Evolutionary conservation across 2,888 invertebrate species (phyloP).

Genomic region (Limnephilus marmoratus): DNA sequence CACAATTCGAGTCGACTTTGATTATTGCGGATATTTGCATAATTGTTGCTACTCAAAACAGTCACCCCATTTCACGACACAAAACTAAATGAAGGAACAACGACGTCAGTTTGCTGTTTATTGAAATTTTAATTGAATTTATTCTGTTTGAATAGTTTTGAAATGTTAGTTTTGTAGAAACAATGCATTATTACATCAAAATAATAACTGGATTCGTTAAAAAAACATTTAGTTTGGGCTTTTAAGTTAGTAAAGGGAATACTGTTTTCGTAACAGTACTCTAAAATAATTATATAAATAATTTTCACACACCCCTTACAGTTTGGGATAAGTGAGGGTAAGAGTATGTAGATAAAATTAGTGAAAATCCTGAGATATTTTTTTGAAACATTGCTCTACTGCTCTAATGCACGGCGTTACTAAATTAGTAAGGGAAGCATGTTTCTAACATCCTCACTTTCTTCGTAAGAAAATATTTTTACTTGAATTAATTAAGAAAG

Average conservation of each 20-base stretch:
- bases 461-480: conserved; percentile 20
- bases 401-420: neutral
- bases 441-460: conserved; percentile 17
- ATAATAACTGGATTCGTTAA: neutral
- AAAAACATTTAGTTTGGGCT: neutral
- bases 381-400: neutral
- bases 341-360: neutral
- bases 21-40: no score
- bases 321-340: neutral
- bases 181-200: neutral
- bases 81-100: neutral
- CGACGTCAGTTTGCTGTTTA: no score
- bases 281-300: neutral
- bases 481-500: conserved; percentile 38
- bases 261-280: neutral
- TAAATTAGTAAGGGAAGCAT: conserved; percentile 16
- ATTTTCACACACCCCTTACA: neutral
- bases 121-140: neutral
- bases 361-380: conserved; percentile 2
- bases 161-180: neutral
- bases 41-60: no score
- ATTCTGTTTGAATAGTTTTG: neutral
- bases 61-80: no score
- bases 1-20: no score
- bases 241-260: neutral